Conservation (phyloP, 2,888 invertebrate genomes). For the Pheosia tremula region DNA sequence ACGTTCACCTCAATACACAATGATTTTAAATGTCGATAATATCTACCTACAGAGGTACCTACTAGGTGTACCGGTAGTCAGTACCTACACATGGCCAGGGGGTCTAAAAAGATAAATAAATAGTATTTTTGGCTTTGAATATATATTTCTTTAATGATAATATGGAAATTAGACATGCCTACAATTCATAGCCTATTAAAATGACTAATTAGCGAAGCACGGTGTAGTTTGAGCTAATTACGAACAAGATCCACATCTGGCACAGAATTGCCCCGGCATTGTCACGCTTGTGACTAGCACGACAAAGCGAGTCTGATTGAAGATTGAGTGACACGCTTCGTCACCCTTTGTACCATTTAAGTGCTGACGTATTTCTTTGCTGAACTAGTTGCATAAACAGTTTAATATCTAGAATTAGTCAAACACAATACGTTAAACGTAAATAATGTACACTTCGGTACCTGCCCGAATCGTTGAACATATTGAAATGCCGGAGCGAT, state of each 20-base stretch:
- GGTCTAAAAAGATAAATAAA: background rate
- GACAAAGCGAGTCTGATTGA: conserved; percentile 3
- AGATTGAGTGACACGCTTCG: conserved; percentile 50
- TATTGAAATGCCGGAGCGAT: too few relatives aligned
- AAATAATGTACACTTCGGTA: too few relatives aligned
- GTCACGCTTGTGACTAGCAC: background rate
- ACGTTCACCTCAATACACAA: too few relatives aligned
- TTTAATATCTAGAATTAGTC: conserved; percentile 13
- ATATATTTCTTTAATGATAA: background rate
- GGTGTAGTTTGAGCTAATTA: background rate
- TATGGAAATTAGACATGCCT: background rate
- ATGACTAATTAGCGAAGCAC: background rate
- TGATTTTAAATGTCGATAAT: background rate
- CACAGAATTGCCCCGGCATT: background rate
- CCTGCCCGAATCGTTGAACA: too few relatives aligned
- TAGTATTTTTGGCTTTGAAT: background rate
- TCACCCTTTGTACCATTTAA: conserved; percentile 51
- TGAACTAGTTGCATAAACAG: conserved; percentile 35
- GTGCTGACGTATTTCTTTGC: conserved; percentile 33
- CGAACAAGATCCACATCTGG: background rate
- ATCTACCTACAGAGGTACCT: background rate
- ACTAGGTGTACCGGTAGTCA: too few relatives aligned
- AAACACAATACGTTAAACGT: conserved; percentile 3
- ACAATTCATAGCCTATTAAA: too few relatives aligned
- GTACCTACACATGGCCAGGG: background rate